These are phyloP conservation scores for Paedocypris sp. DNA, from an alignment of 2,113 vertebrate species.

Conservation along the genomic window DNA sequence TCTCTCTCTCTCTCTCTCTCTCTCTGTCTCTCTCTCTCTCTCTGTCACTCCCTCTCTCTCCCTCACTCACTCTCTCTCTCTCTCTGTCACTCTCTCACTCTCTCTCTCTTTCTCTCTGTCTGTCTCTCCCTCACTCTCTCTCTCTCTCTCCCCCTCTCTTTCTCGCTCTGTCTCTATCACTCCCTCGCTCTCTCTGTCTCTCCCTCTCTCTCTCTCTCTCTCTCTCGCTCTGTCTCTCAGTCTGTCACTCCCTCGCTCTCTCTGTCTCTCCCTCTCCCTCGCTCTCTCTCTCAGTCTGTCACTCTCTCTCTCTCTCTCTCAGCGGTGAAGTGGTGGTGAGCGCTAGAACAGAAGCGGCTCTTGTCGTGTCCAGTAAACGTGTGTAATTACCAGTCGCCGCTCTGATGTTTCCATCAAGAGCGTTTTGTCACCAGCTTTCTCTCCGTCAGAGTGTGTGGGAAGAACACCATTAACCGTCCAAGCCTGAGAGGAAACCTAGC, in stretches of 20 bases:
- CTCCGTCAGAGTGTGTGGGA: not conserved
- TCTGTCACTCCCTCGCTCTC: not conserved
- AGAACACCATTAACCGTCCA: not conserved
- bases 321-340: not conserved
- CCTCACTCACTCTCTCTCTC: not conserved
- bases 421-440: not conserved
- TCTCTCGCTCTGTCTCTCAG: not conserved
- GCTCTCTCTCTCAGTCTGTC: not conserved
- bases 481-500: not conserved
- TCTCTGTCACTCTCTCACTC: not conserved
- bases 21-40: not conserved
- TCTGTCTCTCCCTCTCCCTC: not conserved
- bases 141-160: not conserved
- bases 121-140: not conserved
- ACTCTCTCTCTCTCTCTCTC: not conserved
- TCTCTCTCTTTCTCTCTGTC: not conserved
- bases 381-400: conserved; percentile 9
- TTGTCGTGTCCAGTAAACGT: conserved; percentile 3
- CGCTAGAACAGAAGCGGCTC: not conserved
- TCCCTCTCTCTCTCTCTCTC: not conserved
- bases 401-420: conserved; percentile 4
- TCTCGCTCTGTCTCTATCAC: not conserved
- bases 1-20: not conserved
- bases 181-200: not conserved
- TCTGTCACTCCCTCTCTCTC: too few relatives aligned